Evolutionary conservation across 2,113 vertebrate species (phyloP).

Genomic region (Zosterops pallidus): DNA sequence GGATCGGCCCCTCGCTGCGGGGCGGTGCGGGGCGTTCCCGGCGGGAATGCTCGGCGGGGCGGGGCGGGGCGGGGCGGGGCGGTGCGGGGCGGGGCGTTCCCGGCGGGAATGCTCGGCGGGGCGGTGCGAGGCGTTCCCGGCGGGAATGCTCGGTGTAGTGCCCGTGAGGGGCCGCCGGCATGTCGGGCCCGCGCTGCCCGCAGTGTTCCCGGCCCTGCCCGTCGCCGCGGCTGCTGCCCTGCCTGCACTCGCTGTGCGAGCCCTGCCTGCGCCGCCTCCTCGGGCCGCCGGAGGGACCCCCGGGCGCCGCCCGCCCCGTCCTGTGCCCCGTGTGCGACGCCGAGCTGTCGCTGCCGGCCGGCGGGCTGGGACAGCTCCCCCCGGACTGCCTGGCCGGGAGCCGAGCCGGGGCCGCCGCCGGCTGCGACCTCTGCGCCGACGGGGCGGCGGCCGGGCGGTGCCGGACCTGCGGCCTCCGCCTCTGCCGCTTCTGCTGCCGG

Average conservation of each 20-base stretch:
- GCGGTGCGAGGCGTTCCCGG: too few species aligned
- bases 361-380: constrained; percentile 71
- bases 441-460: constrained; percentile 83
- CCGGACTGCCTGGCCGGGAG: constrained; percentile 84
- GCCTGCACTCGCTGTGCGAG: constrained; percentile 87
- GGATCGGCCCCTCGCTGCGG: not conserved
- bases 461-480: constrained; percentile 81
- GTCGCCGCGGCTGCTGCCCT: constrained; percentile 84
- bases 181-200: constrained; percentile 57
- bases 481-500: constrained; percentile 91
- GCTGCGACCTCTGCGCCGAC: constrained; percentile 88
- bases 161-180: not conserved
- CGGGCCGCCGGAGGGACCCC: constrained; percentile 70
- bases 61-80: too few species aligned
- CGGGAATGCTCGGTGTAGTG: too few species aligned
- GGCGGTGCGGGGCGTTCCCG: not conserved
- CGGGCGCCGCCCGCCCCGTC: constrained; percentile 64
- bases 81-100: too few species aligned
- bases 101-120: too few species aligned
- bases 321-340: constrained; percentile 88
- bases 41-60: not conserved
- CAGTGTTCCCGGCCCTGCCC: constrained; percentile 76
- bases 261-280: constrained; percentile 78
- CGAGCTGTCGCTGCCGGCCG: constrained; percentile 72
- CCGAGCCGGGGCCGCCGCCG: constrained; percentile 68